phyloP scores from a whole-genome alignment of 2,888 invertebrate genomes.

The Cataglyphis albicans region DNA sequence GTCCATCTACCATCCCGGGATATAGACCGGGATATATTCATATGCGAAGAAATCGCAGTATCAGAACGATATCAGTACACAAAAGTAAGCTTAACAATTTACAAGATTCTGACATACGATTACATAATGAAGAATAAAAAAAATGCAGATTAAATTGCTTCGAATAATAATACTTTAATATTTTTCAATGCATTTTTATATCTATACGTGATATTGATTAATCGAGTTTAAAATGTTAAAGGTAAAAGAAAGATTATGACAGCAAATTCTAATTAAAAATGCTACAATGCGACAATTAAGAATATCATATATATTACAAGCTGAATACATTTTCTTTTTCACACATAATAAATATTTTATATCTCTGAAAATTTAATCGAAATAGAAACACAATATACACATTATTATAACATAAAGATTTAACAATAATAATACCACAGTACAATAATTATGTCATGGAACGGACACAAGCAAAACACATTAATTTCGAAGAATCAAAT shows the following conservation, averaged over 20 bases:
- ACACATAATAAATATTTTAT: background rate
- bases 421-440: conserved; percentile 22
- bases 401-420: background rate
- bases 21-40: conserved; percentile 40
- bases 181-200: background rate
- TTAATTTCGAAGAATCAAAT: conserved; percentile 37
- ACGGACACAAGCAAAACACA: conserved; percentile 13
- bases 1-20: conserved; percentile 16
- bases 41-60: conserved; percentile 41
- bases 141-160: background rate
- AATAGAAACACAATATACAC: background rate
- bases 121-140: background rate
- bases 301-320: background rate
- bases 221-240: background rate
- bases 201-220: background rate
- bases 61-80: conserved; percentile 12
- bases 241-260: background rate
- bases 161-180: background rate
- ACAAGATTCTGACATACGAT: background rate
- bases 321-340: background rate
- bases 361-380: background rate
- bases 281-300: background rate
- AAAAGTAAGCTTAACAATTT: conserved; percentile 29
- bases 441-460: conserved; percentile 18
- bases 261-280: background rate